Evolutionary conservation across 2,113 vertebrate species (phyloP), one percentile per base, ranked within the genome.

Genomic region (Urocynchramus pylzowi): DNA sequence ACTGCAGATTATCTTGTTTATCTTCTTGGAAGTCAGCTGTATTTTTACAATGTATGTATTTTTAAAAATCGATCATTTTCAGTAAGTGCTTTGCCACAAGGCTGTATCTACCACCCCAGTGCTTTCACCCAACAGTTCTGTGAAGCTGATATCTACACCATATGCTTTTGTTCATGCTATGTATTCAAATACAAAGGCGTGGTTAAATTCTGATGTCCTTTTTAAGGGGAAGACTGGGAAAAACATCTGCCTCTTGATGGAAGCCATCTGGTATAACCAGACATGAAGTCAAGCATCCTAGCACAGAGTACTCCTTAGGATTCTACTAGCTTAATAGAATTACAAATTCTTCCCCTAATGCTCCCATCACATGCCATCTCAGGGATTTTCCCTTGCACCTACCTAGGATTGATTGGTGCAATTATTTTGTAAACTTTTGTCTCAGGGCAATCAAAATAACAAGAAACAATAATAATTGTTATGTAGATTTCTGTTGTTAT

Each of bases 171-270:
- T 93, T 90, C 80, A 44, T 56, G 56, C 64, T 49, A 33, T 2
- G 5, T 45, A 26, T 67, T 84, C 70, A 89, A 71, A 95, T 65
- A 70, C 30, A 90, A 84, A 95, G 96, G 89, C 12, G 7, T 96
- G 95, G 91, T 80, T 90, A 89, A 91, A 92, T 80, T 79, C 94
- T 94, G 92, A 94, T 86, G 89, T 61, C 87, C 93, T 85, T 86
- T 97, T 81, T 68, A 35, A 86, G 57, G 78, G 76, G 47, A 88
- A 88, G 92, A 73, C 86, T 68, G 64, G 33, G 68, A 71, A 94
- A 94, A 96, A 97, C 96, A 96, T 93, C 97, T 97, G 97, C 70
- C 42, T 82, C 89, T 94, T 92, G 87, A 97, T 96, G 84, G 77
- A 95, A 96, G 73, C 96, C 95, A 89, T 96, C 96, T 97, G 96